phyloP scores from a whole-genome alignment of 2,113 vertebrate genomes.

The Nesoenas mayeri region DNA sequence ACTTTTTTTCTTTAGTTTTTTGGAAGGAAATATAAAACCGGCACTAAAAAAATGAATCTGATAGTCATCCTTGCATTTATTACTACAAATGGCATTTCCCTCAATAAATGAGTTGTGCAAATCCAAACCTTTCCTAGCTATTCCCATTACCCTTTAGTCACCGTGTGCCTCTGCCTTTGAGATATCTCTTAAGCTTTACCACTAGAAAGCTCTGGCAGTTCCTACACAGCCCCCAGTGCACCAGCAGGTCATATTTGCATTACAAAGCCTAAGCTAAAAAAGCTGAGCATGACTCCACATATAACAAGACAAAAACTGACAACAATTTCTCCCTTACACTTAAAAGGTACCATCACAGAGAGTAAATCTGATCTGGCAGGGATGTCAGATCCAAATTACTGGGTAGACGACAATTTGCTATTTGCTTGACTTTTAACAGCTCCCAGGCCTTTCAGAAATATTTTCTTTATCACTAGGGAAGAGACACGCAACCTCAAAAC shows the following conservation, averaged over 20 bases:
- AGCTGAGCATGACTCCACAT: not conserved
- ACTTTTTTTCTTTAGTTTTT: not conserved
- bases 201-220: not conserved
- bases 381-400: not conserved
- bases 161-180: not conserved
- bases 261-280: not conserved
- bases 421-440: not conserved
- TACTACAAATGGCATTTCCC: not conserved
- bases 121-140: not conserved
- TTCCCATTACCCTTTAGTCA: not conserved
- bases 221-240: not conserved
- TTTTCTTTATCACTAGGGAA: not conserved
- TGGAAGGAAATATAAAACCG: not conserved
- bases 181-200: not conserved
- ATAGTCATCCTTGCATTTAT: not conserved
- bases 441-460: not conserved
- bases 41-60: not conserved
- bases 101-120: not conserved
- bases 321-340: not conserved
- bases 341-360: not conserved
- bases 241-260: not conserved
- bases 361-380: not conserved
- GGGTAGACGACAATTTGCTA: not conserved
- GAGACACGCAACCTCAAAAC: not conserved
- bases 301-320: not conserved